Conservation (phyloP, 2,113 vertebrate genomes). For the Tricholaema leucomelas region DNA sequence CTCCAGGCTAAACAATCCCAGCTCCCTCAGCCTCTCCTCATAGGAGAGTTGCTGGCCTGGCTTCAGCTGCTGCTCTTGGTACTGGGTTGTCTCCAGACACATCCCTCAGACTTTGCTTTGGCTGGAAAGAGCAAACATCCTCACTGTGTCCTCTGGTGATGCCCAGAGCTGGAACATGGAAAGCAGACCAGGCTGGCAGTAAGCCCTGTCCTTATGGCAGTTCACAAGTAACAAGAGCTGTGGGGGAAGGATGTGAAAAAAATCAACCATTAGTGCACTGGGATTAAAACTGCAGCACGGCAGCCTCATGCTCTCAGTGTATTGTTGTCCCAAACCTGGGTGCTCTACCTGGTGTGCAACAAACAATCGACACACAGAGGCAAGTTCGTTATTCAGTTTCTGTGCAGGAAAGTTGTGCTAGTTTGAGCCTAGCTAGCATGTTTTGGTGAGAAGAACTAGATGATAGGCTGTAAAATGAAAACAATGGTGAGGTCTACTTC, state of each 20-base stretch:
- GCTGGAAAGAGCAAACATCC: not conserved
- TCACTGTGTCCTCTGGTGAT: accelerated
- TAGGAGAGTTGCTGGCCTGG: accelerated
- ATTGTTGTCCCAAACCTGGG: no score
- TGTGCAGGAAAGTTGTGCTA: no score
- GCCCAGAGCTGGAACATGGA: not conserved
- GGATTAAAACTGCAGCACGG: not conserved
- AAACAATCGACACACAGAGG: no score
- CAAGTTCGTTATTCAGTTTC: no score
- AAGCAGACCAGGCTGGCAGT: not conserved
- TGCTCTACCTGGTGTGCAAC: no score
- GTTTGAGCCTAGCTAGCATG: no score
- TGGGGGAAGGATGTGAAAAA: not conserved
- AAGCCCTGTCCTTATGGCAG: not conserved
- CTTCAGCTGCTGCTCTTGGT: not conserved
- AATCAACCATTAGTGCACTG: not conserved
- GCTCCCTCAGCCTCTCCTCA: no score
- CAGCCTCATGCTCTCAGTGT: not conserved
- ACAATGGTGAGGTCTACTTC: no score
- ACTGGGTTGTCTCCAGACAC: not conserved
- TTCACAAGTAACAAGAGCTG: not conserved
- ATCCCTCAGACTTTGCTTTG: not conserved
- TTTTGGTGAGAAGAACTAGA: no score
- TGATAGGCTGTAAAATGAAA: no score
- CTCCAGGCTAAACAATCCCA: no score